Evolutionary conservation across 2,888 invertebrate genomes (phyloP), one percentile per base, ranked within the genome.

Genomic region (Lepidocyrtinus sp.): DNA sequence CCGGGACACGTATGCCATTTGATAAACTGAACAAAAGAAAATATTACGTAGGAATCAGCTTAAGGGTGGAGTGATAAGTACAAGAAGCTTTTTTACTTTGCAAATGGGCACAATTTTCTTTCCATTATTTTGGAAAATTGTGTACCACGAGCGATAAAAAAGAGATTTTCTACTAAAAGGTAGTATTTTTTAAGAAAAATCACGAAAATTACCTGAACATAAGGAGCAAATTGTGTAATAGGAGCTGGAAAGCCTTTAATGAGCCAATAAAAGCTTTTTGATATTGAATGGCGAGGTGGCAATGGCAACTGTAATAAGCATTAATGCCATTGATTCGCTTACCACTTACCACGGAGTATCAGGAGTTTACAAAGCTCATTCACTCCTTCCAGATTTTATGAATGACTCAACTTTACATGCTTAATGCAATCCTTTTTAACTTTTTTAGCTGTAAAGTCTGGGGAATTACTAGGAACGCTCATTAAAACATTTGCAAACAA

Each of bases 211-310:
- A 15, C n/a, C 27, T 61, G 45, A 75, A 69, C 45, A 19, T 24
- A 68, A 75, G 2, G 21, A 55, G 64, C 59, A 65, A n/a, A 55
- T 7, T 9, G 55, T 36, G 36, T n/a, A 15, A 17, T 17, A 55
- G 17, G 17, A 65, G 26, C 21, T 15, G 15, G 17, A 19, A 17
- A 27, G 63, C 45, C 61, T 15, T 64, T 73, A 75, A 68, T 75
- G 67, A 75, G 75, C 75, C 62, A 75, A 75, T 75, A 75, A 75
- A 64, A n/a, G 21, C 64, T 19, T 2, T 55, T 55, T 55, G 15
- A 55, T n/a, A 55, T 7, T n/a, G 17, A 55, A 55, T 55, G 7
- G 55, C 17, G 55, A 55, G 55, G 55, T 55, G 55, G 55, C n/a
- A 55, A 55, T n/a, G 17, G 9, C 17, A n/a, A 55, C 7, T 15